Evolutionary conservation across 2,888 invertebrate genomes (phyloP).

Genomic region (Himalopsyche kuldschensis): DNA sequence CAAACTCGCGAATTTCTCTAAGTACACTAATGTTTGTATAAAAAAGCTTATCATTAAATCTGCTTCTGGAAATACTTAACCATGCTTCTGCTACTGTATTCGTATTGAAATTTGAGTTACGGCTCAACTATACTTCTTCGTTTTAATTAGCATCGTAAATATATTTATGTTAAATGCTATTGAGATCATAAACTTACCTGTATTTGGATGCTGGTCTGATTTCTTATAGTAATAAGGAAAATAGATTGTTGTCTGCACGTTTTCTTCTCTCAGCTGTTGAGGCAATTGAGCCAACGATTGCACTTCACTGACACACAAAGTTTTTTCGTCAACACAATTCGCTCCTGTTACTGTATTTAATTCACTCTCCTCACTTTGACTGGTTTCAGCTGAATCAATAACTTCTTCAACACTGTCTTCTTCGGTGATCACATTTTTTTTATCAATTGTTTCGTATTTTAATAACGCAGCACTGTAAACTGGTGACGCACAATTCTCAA

Average conservation of each 20-base stretch:
- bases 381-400: slow-evolving; percentile 12
- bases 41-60: too few species aligned
- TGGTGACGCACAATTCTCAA: slow-evolving; percentile 55
- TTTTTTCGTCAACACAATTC: slow-evolving; percentile 52
- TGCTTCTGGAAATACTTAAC: too few species aligned
- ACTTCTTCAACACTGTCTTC: slow-evolving; percentile 31
- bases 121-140: background rate
- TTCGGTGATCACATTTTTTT: background rate
- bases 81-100: too few species aligned
- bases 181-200: slow-evolving; percentile 16
- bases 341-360: slow-evolving; percentile 53
- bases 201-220: slow-evolving; percentile 35
- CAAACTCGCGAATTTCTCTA: too few species aligned
- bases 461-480: slow-evolving; percentile 60
- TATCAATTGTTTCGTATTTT: slow-evolving; percentile 46
- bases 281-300: slow-evolving; percentile 59
- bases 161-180: too few species aligned
- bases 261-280: slow-evolving; percentile 50
- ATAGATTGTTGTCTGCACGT: slow-evolving; percentile 63
- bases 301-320: slow-evolving; percentile 63
- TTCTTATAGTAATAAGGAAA: slow-evolving; percentile 69
- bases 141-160: background rate
- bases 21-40: too few species aligned
- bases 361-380: slow-evolving; percentile 43
- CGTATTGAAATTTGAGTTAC: too few species aligned